Evolutionary conservation across 2,113 vertebrate species (phyloP), one percentile per base, ranked within the genome.

Genomic region (Mugil cephalus): DNA sequence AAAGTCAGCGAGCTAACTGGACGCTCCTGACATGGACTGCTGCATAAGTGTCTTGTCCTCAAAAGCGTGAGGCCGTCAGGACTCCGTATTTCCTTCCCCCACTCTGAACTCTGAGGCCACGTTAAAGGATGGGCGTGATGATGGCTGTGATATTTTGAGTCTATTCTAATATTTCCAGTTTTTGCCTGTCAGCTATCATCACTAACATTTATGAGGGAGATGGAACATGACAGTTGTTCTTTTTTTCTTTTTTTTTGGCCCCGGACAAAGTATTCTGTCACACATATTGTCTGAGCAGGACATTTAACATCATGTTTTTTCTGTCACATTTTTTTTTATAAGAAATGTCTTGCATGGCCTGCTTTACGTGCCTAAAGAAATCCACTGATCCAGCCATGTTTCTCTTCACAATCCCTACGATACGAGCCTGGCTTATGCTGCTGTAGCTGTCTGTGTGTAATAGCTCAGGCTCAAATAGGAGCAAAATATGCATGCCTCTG

Each of bases 401-500:
- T 75, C 67, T n/a, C 67, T 60, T 19, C 36, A 50, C 59, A 84
- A 77, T 60, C 61, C 42, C 50, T 76, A 38, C 46, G 21, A 75
- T 80, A 55, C 79, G 65, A 77, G 59, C 46, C 72, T 18, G 65
- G 63, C 45, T 83, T 83, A 72, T 53, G 84, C 61, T 79, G 69
- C 83, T 77, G 63, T 53, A 58, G 74, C 77, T 75, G 84, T 85
- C 77, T 80, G 77, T 66, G 69, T 68, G 69, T 84, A 87, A 84
- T 88, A 87, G 80, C 77, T 62, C 39, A 5, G 64, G 72, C 79
- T 88, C 80, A 83, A 82, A 85, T 74, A 51, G 61, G 34, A 62
- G 74, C 83, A 85, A 92, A 88, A 80, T 90, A 91, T 92, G 85
- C 88, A 89, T 82, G 83, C 51, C 79, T 88, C 81, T 83, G 69